Conservation (phyloP, 2,797 vertebrate genomes). For the Epinephelus coioides region DNA sequence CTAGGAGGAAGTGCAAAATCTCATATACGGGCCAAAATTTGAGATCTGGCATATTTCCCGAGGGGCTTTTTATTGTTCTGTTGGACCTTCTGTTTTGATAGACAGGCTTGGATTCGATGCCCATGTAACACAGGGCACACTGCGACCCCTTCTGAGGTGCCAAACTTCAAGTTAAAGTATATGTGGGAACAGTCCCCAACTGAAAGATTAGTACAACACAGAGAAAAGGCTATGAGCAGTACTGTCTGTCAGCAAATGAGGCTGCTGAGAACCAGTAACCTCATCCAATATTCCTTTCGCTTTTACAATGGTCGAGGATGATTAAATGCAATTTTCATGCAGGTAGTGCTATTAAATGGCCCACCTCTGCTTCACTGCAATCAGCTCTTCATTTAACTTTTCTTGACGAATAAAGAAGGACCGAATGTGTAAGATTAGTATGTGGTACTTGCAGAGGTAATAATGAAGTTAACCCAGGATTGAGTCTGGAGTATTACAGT, state of each 20-base stretch:
- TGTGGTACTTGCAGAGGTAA: constrained; percentile 37
- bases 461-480: constrained; percentile 38
- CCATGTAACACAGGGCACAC: constrained; percentile 33
- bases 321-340: constrained; percentile 68
- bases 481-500: background rate
- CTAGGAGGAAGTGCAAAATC: constrained; percentile 70
- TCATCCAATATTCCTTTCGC: constrained; percentile 52
- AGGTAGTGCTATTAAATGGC: constrained; percentile 56
- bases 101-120: constrained; percentile 53
- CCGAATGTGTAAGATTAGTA: constrained; percentile 37
- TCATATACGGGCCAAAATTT: constrained; percentile 66
- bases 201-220: constrained; percentile 14
- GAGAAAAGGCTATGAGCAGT: constrained; percentile 5
- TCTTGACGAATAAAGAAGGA: constrained; percentile 48
- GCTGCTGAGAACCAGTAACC: constrained; percentile 66
- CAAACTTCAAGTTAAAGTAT: constrained; percentile 21
- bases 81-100: constrained; percentile 66
- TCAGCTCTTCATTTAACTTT: constrained; percentile 55
- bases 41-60: constrained; percentile 72
- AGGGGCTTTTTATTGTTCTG: constrained; percentile 70
- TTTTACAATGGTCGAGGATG: constrained; percentile 42
- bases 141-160: constrained; percentile 14
- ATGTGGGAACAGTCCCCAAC: constrained; percentile 6
- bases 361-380: constrained; percentile 52
- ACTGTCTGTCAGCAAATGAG: constrained; percentile 27